phyloP scores from a whole-genome alignment of 2,113 vertebrate species.

The Triplophysa tibetana region DNA sequence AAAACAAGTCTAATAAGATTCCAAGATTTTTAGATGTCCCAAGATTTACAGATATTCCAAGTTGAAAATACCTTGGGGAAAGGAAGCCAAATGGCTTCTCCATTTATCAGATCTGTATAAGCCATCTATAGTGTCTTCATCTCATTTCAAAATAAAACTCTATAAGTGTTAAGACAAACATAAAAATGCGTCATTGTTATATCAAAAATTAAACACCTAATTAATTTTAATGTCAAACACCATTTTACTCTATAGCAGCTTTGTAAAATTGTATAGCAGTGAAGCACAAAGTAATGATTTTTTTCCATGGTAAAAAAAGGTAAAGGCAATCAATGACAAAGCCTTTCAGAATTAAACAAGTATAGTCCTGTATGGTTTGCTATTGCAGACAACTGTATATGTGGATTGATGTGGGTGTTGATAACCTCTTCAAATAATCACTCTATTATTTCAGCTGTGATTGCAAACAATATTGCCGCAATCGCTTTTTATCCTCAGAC shows the following conservation, averaged over 20 bases:
- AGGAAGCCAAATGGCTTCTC: background rate
- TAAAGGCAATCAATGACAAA: background rate
- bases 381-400: background rate
- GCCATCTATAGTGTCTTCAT: too few relatives aligned
- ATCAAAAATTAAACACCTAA: too few relatives aligned
- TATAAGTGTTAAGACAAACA: too few relatives aligned
- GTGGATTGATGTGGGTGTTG: background rate
- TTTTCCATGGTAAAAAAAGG: background rate
- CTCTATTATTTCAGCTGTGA: slow-evolving; percentile 32
- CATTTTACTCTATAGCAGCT: too few relatives aligned
- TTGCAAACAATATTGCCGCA: slow-evolving; percentile 28
- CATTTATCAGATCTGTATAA: background rate
- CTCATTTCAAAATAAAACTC: too few relatives aligned
- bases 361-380: background rate
- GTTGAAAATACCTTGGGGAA: slow-evolving; percentile 19
- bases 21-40: background rate
- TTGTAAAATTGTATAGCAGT: background rate
- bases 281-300: background rate
- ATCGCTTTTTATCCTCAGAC: background rate
- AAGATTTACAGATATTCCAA: slow-evolving; percentile 38
- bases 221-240: too few relatives aligned
- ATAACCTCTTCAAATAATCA: slow-evolving; percentile 42
- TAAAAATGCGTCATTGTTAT: too few relatives aligned
- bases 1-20: slow-evolving; percentile 25
- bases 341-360: background rate